phyloP scores from a whole-genome alignment of 1,140 invertebrate species.

The Lepidurus couesii region DNA sequence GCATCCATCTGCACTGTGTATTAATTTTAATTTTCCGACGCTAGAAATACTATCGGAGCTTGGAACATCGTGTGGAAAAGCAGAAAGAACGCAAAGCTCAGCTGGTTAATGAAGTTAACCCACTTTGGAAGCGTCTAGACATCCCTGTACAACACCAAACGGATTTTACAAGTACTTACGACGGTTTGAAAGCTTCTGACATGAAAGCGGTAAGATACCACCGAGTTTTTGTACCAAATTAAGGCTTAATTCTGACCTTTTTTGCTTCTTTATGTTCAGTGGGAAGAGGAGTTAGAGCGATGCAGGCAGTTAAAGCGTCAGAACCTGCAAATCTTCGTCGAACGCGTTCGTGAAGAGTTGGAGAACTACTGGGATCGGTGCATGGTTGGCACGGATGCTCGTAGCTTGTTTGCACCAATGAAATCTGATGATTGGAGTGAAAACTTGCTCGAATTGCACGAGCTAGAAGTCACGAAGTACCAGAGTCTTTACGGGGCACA shows the following conservation, averaged over 20 bases:
- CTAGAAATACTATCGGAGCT: neutral
- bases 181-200: neutral
- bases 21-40: neutral
- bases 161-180: neutral
- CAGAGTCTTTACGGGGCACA: slow-evolving; percentile 61
- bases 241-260: neutral
- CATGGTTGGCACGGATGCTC: slow-evolving; percentile 55
- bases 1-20: neutral
- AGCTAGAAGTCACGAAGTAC: slow-evolving; percentile 62
- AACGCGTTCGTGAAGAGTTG: slow-evolving; percentile 61
- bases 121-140: neutral
- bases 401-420: slow-evolving; percentile 57
- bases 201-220: slow-evolving; percentile 7
- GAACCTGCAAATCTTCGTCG: slow-evolving; percentile 63
- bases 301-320: slow-evolving; percentile 58
- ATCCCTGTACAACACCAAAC: neutral
- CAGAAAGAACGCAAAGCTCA: neutral
- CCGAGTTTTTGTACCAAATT: slow-evolving; percentile 43
- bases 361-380: slow-evolving; percentile 64
- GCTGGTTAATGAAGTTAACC: neutral
- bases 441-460: slow-evolving; percentile 64
- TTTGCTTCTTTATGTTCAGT: slow-evolving; percentile 41
- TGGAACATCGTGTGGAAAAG: neutral
- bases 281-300: slow-evolving; percentile 54
- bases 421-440: slow-evolving; percentile 61